Evolutionary conservation across 2,113 vertebrate species (phyloP).

Genomic region (Porphyrio hochstetteri): DNA sequence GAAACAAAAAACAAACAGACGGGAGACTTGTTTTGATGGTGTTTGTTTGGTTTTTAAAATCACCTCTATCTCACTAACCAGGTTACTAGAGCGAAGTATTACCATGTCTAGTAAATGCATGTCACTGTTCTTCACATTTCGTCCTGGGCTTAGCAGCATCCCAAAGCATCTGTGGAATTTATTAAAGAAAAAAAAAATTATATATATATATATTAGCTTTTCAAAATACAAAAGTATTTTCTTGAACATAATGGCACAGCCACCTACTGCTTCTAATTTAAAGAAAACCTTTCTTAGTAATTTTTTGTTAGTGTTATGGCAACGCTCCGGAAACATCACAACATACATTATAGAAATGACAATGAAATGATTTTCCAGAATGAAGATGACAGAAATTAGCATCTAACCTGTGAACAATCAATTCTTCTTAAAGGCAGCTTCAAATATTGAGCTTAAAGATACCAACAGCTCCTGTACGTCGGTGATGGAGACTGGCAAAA

Average conservation of each 20-base stretch:
- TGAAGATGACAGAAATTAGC: not conserved
- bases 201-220: not conserved
- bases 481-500: not conserved
- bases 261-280: constrained; percentile 51
- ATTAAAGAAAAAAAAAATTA: not conserved
- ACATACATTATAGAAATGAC: not conserved
- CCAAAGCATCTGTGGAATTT: constrained; percentile 90
- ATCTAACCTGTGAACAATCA: not conserved
- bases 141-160: constrained; percentile 95
- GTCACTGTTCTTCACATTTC: constrained; percentile 95
- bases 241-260: constrained; percentile 27
- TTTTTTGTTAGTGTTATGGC: not conserved
- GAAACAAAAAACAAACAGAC: not conserved
- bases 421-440: not conserved
- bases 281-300: not conserved
- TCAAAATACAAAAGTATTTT: not conserved
- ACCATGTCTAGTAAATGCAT: constrained; percentile 99
- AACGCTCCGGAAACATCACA: not conserved
- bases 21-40: not conserved
- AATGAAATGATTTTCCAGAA: not conserved
- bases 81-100: constrained; percentile 51
- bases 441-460: not conserved
- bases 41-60: not conserved
- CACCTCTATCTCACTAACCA: not conserved
- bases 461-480: not conserved